Percentiles rank a stretch among this genome's conserved stretches.
Evolutionary conservation across 2,888 invertebrate genomes (phyloP).

Genomic region (Acrocyrtus sp.): DNA sequence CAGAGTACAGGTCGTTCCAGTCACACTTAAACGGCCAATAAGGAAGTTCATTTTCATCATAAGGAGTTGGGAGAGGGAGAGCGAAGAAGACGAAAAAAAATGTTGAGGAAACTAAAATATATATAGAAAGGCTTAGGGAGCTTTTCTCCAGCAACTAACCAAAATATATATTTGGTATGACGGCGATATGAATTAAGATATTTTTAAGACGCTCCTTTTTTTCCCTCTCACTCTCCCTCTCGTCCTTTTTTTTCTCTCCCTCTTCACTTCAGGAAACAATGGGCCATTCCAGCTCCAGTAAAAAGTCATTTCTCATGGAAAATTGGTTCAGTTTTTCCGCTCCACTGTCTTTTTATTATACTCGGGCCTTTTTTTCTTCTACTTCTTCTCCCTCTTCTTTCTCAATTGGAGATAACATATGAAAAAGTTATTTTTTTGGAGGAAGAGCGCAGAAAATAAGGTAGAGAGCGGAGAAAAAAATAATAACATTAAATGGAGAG

Average conservation of each 20-base stretch:
- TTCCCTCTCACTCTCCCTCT: too few relatives aligned
- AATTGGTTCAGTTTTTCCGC: constrained; percentile 52
- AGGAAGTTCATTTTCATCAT: constrained; percentile 53
- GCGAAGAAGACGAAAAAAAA: background rate
- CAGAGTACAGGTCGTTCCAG: constrained; percentile 52
- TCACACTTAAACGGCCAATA: constrained; percentile 52
- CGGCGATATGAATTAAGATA: constrained; percentile 53
- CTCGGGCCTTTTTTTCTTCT: too few relatives aligned
- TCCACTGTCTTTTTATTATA: constrained; percentile 43
- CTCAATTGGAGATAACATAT: constrained; percentile 22
- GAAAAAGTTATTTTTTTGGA: constrained; percentile 15
- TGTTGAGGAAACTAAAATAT: too few relatives aligned
- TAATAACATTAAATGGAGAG: too few relatives aligned
- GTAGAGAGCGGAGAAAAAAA: background rate
- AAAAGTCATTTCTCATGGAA: constrained; percentile 46
- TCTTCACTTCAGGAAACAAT: constrained; percentile 46
- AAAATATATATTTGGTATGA: too few relatives aligned
- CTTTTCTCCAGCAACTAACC: too few relatives aligned
- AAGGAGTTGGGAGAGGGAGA: background rate
- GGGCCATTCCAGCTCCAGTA: constrained; percentile 48
- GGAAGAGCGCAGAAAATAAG: background rate
- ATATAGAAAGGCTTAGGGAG: too few relatives aligned
- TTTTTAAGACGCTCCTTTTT: too few relatives aligned
- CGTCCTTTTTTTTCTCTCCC: constrained; percentile 15
- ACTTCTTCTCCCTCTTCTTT: too few relatives aligned